Percentiles rank a stretch among this genome's conserved stretches.
These are phyloP conservation scores for Sandelia bainsii DNA, from an alignment of 2,797 vertebrate species.

Conservation along the genomic window DNA sequence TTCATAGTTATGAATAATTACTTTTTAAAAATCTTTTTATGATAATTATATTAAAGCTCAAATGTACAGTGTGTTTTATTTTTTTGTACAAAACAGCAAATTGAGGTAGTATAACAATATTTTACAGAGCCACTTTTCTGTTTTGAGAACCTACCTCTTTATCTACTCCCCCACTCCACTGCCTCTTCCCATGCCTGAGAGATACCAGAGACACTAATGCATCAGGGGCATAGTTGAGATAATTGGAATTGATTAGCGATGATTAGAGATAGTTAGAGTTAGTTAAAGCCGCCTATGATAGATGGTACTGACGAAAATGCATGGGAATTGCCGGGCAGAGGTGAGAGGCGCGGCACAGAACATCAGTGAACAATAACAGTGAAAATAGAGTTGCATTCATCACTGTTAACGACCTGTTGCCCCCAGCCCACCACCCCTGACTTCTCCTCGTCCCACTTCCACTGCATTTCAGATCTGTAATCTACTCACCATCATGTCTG, in stretches of 20 bases:
- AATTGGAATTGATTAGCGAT: constrained; percentile 80
- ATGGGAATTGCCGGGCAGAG: constrained; percentile 54
- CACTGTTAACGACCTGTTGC: constrained; percentile 82
- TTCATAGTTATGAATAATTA: constrained; percentile 8
- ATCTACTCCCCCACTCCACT: constrained; percentile 31
- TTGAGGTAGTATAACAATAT: not conserved
- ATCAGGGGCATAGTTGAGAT: constrained; percentile 68
- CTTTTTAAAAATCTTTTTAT: constrained; percentile 5
- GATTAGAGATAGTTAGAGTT: constrained; percentile 77
- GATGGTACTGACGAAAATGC: constrained; percentile 60
- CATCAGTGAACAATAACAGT: constrained; percentile 78
- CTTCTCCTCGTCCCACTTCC: constrained; percentile 73
- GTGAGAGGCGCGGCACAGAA: constrained; percentile 52
- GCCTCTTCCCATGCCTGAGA: constrained; percentile 44
- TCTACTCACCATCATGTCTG: constrained; percentile 79
- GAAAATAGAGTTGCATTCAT: constrained; percentile 82
- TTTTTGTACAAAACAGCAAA: not conserved
- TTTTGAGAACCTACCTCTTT: constrained; percentile 33
- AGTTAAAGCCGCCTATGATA: constrained; percentile 76
- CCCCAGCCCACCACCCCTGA: constrained; percentile 59
- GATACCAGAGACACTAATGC: constrained; percentile 70
- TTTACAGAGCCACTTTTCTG: constrained; percentile 14
- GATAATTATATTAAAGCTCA: constrained; percentile 9
- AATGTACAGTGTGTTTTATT: not conserved
- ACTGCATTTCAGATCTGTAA: constrained; percentile 80